Percentiles rank a stretch among this genome's conserved stretches.
Conservation (phyloP, 2,888 invertebrate species). For the Apodemia hepburni region DNA sequence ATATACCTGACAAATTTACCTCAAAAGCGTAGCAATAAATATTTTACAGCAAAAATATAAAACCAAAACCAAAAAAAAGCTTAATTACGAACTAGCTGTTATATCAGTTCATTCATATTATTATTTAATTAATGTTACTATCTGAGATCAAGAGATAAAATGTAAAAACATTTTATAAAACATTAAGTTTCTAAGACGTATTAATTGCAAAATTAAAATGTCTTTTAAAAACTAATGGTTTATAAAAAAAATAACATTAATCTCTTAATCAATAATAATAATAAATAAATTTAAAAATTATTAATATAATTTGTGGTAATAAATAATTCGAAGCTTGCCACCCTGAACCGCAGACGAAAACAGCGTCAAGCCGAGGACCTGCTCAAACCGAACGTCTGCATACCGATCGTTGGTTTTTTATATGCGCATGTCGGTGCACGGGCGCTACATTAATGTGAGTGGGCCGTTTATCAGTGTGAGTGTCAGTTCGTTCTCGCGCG, state of each 20-base stretch:
- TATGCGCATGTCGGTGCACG: slow-evolving; percentile 66
- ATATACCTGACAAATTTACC: too few species aligned
- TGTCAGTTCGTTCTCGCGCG: slow-evolving; percentile 60
- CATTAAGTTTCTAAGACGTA: background rate
- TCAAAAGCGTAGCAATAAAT: too few species aligned
- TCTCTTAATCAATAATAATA: too few species aligned
- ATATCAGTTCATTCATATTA: too few species aligned
- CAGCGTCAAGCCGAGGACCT: slow-evolving; percentile 78
- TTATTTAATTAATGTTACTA: background rate
- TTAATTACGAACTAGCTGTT: too few species aligned
- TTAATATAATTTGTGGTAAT: slow-evolving; percentile 39
- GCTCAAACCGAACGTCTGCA: slow-evolving; percentile 79
- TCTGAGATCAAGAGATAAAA: too few species aligned
- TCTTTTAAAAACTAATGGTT: too few species aligned
- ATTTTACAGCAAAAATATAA: too few species aligned
- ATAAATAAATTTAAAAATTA: background rate
- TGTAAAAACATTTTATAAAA: too few species aligned
- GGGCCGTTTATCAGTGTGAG: slow-evolving; percentile 49
- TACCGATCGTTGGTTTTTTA: slow-evolving; percentile 80
- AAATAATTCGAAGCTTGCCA: slow-evolving; percentile 49
- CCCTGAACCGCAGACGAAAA: slow-evolving; percentile 77
- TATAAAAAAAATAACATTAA: too few species aligned
- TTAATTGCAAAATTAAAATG: background rate
- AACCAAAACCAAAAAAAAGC: too few species aligned
- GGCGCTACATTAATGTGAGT: slow-evolving; percentile 44